These are phyloP conservation scores for Synanthedon formicaeformis DNA, from an alignment of 2,888 invertebrate species.

Conservation along the genomic window DNA sequence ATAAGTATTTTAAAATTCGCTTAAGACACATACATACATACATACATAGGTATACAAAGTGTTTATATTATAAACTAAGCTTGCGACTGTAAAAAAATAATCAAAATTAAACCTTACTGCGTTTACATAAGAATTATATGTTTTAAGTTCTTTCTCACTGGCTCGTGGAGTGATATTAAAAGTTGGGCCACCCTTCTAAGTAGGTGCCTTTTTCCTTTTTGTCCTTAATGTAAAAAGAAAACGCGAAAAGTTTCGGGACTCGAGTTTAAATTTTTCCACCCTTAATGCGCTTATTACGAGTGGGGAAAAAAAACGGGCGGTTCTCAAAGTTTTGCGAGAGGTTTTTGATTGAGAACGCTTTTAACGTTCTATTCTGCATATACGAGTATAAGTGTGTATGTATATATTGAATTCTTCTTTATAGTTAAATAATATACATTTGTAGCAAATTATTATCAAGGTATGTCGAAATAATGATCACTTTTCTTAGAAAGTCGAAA, in stretches of 20 bases:
- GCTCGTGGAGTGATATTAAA: slow-evolving; percentile 42
- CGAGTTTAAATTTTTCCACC: slow-evolving; percentile 57
- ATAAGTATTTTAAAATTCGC: slow-evolving; percentile 49
- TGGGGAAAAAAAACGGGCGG: slow-evolving; percentile 32
- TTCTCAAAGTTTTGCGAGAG: slow-evolving; percentile 28
- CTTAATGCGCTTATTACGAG: slow-evolving; percentile 70
- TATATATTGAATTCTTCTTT: too few species aligned
- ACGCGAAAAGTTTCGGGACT: slow-evolving; percentile 56
- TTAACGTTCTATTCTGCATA: too few species aligned
- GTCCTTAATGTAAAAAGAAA: slow-evolving; percentile 66
- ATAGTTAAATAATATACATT: too few species aligned
- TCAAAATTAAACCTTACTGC: neutral
- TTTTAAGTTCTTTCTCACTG: neutral
- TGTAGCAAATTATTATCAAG: too few species aligned
- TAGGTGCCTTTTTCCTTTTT: slow-evolving; percentile 47
- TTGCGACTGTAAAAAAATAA: neutral
- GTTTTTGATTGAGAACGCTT: neutral
- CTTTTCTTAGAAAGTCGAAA: too few species aligned
- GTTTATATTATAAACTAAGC: slow-evolving; percentile 35
- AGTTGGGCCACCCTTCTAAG: slow-evolving; percentile 66
- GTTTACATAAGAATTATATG: neutral
- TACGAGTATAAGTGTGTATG: too few species aligned
- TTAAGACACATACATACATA: slow-evolving; percentile 40
- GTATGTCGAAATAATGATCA: too few species aligned
- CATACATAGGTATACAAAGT: slow-evolving; percentile 10